Conservation (phyloP, 1,140 invertebrate species). For the Oscheius sp. region DNA sequence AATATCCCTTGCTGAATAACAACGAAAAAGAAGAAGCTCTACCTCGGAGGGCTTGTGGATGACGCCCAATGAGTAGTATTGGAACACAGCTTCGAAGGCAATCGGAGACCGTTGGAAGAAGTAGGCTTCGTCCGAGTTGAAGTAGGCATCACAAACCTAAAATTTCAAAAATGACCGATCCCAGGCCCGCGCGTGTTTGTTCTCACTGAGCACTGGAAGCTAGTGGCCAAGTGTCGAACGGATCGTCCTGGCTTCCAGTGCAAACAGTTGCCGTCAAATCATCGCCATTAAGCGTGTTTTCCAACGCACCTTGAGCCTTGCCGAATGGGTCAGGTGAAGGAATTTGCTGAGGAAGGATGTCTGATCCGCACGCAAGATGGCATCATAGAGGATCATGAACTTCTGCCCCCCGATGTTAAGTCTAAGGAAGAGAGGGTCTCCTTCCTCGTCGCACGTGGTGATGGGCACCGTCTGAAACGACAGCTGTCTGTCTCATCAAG, state of each 20-base stretch:
- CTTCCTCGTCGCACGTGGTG: constrained; percentile 17
- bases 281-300: not conserved
- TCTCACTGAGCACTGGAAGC: not conserved
- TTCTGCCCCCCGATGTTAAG: constrained; percentile 54
- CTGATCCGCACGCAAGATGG: constrained; percentile 50
- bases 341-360: constrained; percentile 56
- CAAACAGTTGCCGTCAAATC: not conserved
- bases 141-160: constrained; percentile 56
- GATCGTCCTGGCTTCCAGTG: not conserved
- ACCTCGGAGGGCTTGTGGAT: constrained; percentile 56
- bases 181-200: not conserved
- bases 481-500: constrained; percentile 2
- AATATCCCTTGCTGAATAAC: not conserved
- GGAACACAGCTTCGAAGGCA: constrained; percentile 55
- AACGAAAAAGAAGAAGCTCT: too few relatives aligned
- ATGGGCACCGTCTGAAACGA: constrained; percentile 45
- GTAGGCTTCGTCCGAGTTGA: constrained; percentile 41
- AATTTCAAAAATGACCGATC: not conserved
- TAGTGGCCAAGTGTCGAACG: constrained; percentile 5
- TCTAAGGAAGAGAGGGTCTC: constrained; percentile 42
- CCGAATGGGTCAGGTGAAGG: constrained; percentile 51
- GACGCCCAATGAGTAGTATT: constrained; percentile 58
- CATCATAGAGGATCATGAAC: constrained; percentile 52
- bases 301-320: constrained; percentile 46
- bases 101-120: constrained; percentile 57